phyloP scores from a whole-genome alignment of 2,797 vertebrate genomes.

The Ataeniobius toweri region DNA sequence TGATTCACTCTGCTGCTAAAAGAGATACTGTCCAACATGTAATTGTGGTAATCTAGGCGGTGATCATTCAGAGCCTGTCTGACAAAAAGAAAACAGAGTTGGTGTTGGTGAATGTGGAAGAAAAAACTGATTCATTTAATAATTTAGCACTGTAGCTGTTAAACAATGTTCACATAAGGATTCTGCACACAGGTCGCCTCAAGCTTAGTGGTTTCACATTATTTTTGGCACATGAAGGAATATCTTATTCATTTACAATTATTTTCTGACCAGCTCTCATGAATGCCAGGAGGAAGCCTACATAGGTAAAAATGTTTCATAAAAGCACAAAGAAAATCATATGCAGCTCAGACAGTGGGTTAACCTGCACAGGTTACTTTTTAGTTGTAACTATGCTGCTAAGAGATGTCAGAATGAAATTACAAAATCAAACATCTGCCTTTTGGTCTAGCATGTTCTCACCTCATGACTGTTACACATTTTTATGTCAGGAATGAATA shows the following conservation, averaged over 20 bases:
- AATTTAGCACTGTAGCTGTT: neutral
- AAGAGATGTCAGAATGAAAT: neutral
- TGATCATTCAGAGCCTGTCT: conserved; percentile 36
- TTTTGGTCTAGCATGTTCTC: neutral
- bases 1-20: conserved; percentile 57
- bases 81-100: conserved; percentile 20
- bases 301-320: conserved; percentile 49
- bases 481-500: neutral
- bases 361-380: conserved; percentile 2
- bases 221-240: conserved; percentile 36
- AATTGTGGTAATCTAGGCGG: conserved; percentile 46
- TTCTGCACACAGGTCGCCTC: conserved; percentile 1
- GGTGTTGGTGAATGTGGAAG: conserved; percentile 9
- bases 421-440: conserved; percentile 1
- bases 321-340: conserved; percentile 8
- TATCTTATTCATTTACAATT: conserved; percentile 51
- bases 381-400: neutral
- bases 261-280: conserved; percentile 37
- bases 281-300: conserved; percentile 47
- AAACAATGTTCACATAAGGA: conserved; percentile 14
- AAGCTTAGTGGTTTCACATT: conserved; percentile 13
- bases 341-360: conserved; percentile 34
- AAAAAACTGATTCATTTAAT: conserved; percentile 24
- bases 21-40: conserved; percentile 49
- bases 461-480: neutral